Evolutionary conservation across 2,888 invertebrate species (phyloP), one percentile per base, ranked within the genome.

Genomic region (Diachrysia chrysitis): DNA sequence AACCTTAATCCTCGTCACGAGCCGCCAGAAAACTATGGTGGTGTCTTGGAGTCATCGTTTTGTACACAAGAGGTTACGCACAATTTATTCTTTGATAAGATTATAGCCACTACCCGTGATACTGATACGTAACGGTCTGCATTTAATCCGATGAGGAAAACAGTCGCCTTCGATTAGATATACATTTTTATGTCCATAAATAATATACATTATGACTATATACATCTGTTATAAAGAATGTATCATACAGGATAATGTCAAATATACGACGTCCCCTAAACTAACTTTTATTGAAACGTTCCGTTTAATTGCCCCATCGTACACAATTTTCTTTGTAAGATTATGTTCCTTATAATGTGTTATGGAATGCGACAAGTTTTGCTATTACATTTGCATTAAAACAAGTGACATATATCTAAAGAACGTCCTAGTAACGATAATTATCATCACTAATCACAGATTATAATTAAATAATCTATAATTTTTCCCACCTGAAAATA

Each of bases 221-320:
- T 14, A 19, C 58, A 48, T 61, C 9, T 9, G n/a, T 23, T n/a
- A 19, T 57, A 17, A 46, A 69, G 19, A 19, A 29, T 46, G 46
- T 53, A 35, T 19, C 1, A 19, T 37, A 16, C 19, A 19, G 17
- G 4, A 35, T 35, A 19, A 42, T 23, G 37, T 53, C 0, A 21
- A 51, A 51, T 21, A 51, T 51, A 51, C 12, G 19, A 21, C 21
- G 48, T 12, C 48, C n/a, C 19, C 59, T 54, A 62, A 67, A 73
- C 48, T 46, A 54, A 42, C 37, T 58, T 74, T 69, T 58, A 57
- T 66, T 35, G 58, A 58, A 75, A 51, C 70, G 69, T 67, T 70
- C 75, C 78, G 66, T 75, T 51, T 72, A 71, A 77, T 79, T 73
- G 65, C 63, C 48, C 51, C 25, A 56, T 81, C 81, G 70, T 78